phyloP scores from a whole-genome alignment of 2,113 vertebrate genomes.

The Synchiropus splendidus region DNA sequence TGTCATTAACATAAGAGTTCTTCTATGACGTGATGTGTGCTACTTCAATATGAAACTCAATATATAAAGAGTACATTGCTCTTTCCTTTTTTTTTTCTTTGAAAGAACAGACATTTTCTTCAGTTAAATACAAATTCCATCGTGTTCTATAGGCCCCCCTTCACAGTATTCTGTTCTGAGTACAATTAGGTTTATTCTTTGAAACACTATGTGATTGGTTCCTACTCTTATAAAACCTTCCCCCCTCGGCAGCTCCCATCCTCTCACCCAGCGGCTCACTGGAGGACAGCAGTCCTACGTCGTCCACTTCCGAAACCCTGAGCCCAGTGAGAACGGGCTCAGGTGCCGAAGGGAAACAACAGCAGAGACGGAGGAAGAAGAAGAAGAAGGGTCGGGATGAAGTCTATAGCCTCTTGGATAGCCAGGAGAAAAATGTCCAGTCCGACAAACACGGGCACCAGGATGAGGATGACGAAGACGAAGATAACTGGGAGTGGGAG shows the following conservation, averaged over 20 bases:
- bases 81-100: too few relatives aligned
- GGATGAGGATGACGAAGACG: slow-evolving; percentile 48
- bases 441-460: slow-evolving; percentile 22
- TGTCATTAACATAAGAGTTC: too few relatives aligned
- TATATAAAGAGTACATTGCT: too few relatives aligned
- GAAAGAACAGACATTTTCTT: too few relatives aligned
- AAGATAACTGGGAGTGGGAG: slow-evolving; percentile 64
- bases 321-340: slow-evolving; percentile 49
- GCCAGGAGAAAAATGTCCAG: slow-evolving; percentile 33
- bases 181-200: slow-evolving; percentile 35
- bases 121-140: too few relatives aligned
- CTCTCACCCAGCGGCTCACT: slow-evolving; percentile 56
- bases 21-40: too few relatives aligned
- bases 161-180: too few relatives aligned
- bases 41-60: too few relatives aligned
- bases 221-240: slow-evolving; percentile 67
- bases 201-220: slow-evolving; percentile 61
- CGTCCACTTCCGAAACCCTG: slow-evolving; percentile 52
- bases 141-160: too few relatives aligned
- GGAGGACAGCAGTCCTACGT: slow-evolving; percentile 56
- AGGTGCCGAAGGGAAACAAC: slow-evolving; percentile 48
- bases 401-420: slow-evolving; percentile 53
- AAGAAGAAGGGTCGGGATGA: slow-evolving; percentile 63
- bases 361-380: slow-evolving; percentile 66
- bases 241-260: slow-evolving; percentile 58